Conservation (phyloP, 2,797 vertebrate species). For the Rhyacichthys aspro region DNA sequence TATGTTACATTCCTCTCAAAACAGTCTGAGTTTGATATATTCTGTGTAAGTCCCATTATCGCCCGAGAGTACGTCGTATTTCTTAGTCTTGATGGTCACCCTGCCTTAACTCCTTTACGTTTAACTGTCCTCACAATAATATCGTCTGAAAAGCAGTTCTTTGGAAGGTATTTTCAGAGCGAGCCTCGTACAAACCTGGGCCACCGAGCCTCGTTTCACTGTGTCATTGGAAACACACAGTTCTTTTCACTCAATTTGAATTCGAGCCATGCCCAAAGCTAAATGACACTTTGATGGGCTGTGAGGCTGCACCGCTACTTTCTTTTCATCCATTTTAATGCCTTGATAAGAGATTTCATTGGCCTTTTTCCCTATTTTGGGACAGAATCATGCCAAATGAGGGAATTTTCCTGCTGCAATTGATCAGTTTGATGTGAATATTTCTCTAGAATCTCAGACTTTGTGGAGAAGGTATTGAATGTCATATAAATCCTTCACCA, state of each 20-base stretch:
- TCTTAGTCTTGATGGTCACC: too few species aligned
- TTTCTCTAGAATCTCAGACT: too few species aligned
- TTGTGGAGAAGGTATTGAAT: too few species aligned
- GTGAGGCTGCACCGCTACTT: background rate
- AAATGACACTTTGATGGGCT: conserved; percentile 14
- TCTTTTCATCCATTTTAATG: conserved; percentile 10
- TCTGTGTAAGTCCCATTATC: too few species aligned
- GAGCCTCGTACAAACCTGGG: background rate
- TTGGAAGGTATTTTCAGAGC: background rate
- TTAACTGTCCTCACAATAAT: too few species aligned
- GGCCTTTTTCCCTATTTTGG: background rate
- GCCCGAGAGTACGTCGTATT: too few species aligned
- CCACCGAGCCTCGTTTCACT: background rate
- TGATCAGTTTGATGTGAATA: too few species aligned
- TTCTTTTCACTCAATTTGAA: background rate
- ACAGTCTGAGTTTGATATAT: too few species aligned
- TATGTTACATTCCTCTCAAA: too few species aligned
- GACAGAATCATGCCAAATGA: background rate
- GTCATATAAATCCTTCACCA: too few species aligned
- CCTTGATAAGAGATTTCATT: background rate
- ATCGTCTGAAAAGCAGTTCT: background rate
- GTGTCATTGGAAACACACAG: background rate
- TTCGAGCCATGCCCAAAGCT: conserved; percentile 11
- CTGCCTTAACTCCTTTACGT: too few species aligned
- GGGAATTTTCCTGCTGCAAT: background rate